Evolutionary conservation across 2,113 vertebrate genomes (phyloP), one percentile per base, ranked within the genome.

Genomic region (Gopherus evgoodei): DNA sequence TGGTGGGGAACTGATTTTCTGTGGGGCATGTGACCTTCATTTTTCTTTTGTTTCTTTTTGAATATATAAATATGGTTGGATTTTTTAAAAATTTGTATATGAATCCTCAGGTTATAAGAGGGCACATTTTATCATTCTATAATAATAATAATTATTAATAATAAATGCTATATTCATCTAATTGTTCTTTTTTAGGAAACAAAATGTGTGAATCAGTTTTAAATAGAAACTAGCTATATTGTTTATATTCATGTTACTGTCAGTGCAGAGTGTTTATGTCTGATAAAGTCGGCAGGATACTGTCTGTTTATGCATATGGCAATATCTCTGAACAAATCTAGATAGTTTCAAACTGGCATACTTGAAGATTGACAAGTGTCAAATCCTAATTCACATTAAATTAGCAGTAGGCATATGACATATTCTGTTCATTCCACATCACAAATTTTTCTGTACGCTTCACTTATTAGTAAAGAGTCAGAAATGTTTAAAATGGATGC

Each of bases 331-430:
- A 96, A 86, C 24, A 90, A 94, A 95, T 88, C 47, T 94, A 81
- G 91, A 90, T 94, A 88, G 88, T 47, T 97, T 95, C 82, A 2
- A 89, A 86, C 93, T 95, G 93, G 90, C 93, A 91, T 81, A 80
- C 19, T 76, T 11, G 76, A 35, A 94, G 96, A 97, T 1, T 92
- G 97, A 92, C 96, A 94, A 96, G 92, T 95, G 95, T 96, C 95
- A 94, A 95, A 97, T 52, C 79, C 53, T 79, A 76, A 94, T 65
- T 83, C 42, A 42, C 84, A 14, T 95, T 75, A 84, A 79, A 90
- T 86, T 90, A 91, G 87, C 89, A 72, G 21, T 72, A 88, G 89
- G 92, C 54, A 92, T 90, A 94, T 93, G 94, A 93, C 93, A 95
- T 85, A 83, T 54, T 50, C 83, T 83, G 87, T 91, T 97, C 79